Percentiles rank a stretch among this genome's conserved stretches.
phyloP scores from a whole-genome alignment of 1,140 invertebrate genomes.

The Scylla paramamosain region DNA sequence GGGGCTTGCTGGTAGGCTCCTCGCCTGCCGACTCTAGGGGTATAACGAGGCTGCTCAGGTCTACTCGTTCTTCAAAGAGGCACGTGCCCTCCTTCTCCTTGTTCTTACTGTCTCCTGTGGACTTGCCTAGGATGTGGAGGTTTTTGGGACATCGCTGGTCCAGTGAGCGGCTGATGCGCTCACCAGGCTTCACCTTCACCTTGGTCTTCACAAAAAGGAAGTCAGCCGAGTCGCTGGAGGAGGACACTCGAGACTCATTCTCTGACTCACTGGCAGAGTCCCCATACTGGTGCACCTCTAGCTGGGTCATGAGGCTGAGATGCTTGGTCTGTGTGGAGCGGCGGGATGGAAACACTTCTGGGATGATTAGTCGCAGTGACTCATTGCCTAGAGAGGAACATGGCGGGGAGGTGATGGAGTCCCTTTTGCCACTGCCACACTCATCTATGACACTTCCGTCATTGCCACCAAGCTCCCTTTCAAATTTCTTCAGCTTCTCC shows the following conservation, averaged over 20 bases:
- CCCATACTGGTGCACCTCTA: slow-evolving; percentile 62
- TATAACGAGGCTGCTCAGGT: slow-evolving; percentile 58
- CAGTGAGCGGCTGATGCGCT: slow-evolving; percentile 70
- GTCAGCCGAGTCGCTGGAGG: slow-evolving; percentile 67
- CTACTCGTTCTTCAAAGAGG: slow-evolving; percentile 56
- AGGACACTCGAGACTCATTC: slow-evolving; percentile 62
- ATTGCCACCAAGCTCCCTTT: slow-evolving; percentile 60
- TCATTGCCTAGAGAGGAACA: slow-evolving; percentile 38
- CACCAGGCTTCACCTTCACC: slow-evolving; percentile 72
- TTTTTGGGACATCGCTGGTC: slow-evolving; percentile 65
- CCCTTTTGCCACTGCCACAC: neutral
- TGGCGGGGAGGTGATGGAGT: neutral
- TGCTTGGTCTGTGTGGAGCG: slow-evolving; percentile 72
- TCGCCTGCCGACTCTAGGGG: slow-evolving; percentile 12
- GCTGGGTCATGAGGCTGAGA: slow-evolving; percentile 73
- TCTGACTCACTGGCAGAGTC: slow-evolving; percentile 65
- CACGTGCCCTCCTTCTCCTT: neutral
- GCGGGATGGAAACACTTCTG: slow-evolving; percentile 66
- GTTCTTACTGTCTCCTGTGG: neutral
- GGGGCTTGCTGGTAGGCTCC: neutral
- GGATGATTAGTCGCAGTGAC: slow-evolving; percentile 51
- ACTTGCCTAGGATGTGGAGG: slow-evolving; percentile 43
- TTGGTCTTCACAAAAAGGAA: slow-evolving; percentile 75
- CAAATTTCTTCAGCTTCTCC: slow-evolving; percentile 76
- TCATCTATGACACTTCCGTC: neutral